phyloP scores from a whole-genome alignment of 2,797 vertebrate genomes.

The Coregonus ussuriensis region DNA sequence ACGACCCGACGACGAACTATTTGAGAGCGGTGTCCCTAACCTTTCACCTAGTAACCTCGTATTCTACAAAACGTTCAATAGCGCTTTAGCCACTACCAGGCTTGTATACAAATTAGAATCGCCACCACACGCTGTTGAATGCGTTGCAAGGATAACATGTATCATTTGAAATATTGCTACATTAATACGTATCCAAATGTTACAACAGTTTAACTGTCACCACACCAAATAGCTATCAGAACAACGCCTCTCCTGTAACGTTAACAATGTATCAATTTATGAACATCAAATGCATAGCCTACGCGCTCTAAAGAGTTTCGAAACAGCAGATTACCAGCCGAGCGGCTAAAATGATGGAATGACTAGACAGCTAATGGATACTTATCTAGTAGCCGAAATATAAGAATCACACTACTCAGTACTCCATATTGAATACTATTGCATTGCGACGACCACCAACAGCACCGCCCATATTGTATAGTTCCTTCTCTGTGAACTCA shows the following conservation, averaged over 20 bases:
- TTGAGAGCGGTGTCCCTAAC: slow-evolving; percentile 42
- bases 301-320: neutral
- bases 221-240: neutral
- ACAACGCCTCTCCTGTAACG: neutral
- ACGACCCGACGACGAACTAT: slow-evolving; percentile 27
- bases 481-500: neutral
- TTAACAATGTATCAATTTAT: neutral
- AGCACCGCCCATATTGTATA: slow-evolving; percentile 53
- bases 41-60: slow-evolving; percentile 60
- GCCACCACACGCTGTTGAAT: slow-evolving; percentile 1
- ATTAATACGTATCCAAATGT: neutral
- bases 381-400: slow-evolving; percentile 4
- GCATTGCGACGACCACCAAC: slow-evolving; percentile 21
- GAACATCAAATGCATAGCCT: neutral
- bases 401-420: slow-evolving; percentile 49
- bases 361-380: neutral
- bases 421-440: slow-evolving; percentile 72
- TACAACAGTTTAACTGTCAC: slow-evolving; percentile 5
- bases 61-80: slow-evolving; percentile 7
- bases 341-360: neutral
- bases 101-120: neutral
- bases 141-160: neutral
- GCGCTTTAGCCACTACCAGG: neutral
- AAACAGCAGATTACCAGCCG: neutral
- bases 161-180: neutral